These are phyloP conservation scores for Synchiropus splendidus DNA, from an alignment of 2,113 vertebrate species.

Conservation along the genomic window DNA sequence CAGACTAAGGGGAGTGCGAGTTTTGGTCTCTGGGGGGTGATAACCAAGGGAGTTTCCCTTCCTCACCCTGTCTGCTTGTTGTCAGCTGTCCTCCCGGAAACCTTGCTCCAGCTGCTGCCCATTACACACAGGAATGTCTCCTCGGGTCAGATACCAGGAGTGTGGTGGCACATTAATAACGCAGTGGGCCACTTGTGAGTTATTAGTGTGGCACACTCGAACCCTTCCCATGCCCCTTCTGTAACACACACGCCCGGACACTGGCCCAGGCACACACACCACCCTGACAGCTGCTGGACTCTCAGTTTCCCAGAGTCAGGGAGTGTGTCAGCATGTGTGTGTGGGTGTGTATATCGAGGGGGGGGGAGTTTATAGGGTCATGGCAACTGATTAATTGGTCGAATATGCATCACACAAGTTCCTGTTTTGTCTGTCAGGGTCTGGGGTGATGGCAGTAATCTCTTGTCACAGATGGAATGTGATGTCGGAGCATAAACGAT, in stretches of 20 bases:
- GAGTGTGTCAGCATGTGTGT: conserved; percentile 35
- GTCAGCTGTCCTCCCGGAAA: conserved; percentile 72
- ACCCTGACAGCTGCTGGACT: conserved; percentile 47
- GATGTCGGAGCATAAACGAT: conserved; percentile 9
- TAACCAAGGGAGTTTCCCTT: conserved; percentile 37
- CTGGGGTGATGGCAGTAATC: conserved; percentile 16
- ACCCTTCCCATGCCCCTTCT: conserved; percentile 52
- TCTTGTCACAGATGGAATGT: conserved; percentile 15
- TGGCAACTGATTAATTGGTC: conserved; percentile 45
- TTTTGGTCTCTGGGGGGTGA: conserved; percentile 17
- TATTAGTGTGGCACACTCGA: conserved; percentile 61
- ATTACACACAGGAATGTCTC: conserved; percentile 73
- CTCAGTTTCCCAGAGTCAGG: conserved; percentile 41
- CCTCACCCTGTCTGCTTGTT: conserved; percentile 24
- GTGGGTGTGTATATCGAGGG: conserved; percentile 18
- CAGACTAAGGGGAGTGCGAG: conserved; percentile 9
- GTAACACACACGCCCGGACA: conserved; percentile 2
- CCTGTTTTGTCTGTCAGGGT: conserved; percentile 37
- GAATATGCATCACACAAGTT: conserved; percentile 43
- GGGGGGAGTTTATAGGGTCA: conserved; percentile 44
- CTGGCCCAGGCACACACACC: too few species aligned
- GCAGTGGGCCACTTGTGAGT: conserved; percentile 59
- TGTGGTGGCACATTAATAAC: conserved; percentile 71
- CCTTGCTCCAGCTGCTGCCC: conserved; percentile 71
- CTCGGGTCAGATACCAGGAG: conserved; percentile 55